Base-by-base conservation (phyloP, 2,113 vertebrate genomes). In the Cebidichthys violaceus region DNA sequence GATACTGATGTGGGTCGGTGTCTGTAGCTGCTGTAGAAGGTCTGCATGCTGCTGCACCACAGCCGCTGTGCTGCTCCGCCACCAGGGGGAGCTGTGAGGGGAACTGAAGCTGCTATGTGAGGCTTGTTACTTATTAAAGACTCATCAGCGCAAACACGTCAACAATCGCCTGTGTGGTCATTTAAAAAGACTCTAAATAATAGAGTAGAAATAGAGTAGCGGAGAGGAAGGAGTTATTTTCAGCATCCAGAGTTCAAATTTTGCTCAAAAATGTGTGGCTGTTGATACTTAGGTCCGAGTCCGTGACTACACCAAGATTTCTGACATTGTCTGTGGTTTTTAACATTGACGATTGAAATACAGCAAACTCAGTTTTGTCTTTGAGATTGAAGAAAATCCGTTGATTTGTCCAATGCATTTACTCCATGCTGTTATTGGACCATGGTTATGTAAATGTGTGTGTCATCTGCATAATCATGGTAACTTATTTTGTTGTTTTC, bases 1-100 rank as follows among this genome's bases (percentile, higher is more conserved):
- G 91, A 86, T 69, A 22, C 37, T 77, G 87, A 69, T 81, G 83
- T 89, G 76, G 76, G 75, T 33, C 74, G 86, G 79, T 87, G 90
- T 74, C 20, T 6, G 70, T 75, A 73, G 74, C 77, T 59, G 72
- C 84, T 75, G 70, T 81, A 84, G 83, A 69, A 18, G 57, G 71
- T 24, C 62, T 77, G 67, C 72, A 76, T 75, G 80, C 60, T 70
- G 68, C 50, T 60, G 37, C 77, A 43, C 39, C 39, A 37, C 55
- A 9, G 39, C 67, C 70, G 75, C 31, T 33, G 33, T 33, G 52
- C 55, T 70, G 24, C 50, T 71, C 35, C 0, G 1, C 77, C 77
- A 77, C 37, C 45, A 69, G 65, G 72, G 68, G 81, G 83, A 45
- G 76, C 52, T 62, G 71, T 67, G 52, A 57, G 67, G 70, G 29